These are phyloP conservation scores for Metaphire vulgaris DNA, from an alignment of 1,140 invertebrate genomes.

Conservation along the genomic window DNA sequence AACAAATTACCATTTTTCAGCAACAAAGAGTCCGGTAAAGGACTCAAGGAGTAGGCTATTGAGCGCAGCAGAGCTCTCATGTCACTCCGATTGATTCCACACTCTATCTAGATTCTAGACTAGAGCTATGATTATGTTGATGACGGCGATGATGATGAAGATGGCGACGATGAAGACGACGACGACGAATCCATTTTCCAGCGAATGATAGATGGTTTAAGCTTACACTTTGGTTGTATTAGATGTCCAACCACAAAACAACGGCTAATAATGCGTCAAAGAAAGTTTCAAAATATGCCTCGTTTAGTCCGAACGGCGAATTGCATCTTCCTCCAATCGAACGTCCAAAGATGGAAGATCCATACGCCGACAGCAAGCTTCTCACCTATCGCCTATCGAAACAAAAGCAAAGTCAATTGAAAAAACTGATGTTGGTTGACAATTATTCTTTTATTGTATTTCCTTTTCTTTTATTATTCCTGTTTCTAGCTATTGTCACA, in stretches of 20 bases:
- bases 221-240: neutral
- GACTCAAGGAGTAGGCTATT: too few species aligned
- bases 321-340: neutral
- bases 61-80: too few species aligned
- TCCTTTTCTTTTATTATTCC: too few species aligned
- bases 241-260: neutral
- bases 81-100: too few species aligned
- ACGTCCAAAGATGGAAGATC: conserved; percentile 1
- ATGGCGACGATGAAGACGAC: neutral
- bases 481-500: too few species aligned
- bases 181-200: neutral
- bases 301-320: neutral
- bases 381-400: neutral
- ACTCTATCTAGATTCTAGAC: neutral
- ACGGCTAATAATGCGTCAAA: neutral
- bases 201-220: neutral
- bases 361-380: neutral
- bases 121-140: neutral
- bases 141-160: neutral
- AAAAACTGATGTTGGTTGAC: neutral
- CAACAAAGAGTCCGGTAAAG: too few species aligned
- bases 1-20: too few species aligned
- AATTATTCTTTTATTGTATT: too few species aligned
- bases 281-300: neutral
- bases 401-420: neutral